A percentile compares a stretch with the other conserved stretches of the same genome.
Evolutionary conservation across 2,113 vertebrate genomes (phyloP).

Genomic region (Odontesthes bonariensis): DNA sequence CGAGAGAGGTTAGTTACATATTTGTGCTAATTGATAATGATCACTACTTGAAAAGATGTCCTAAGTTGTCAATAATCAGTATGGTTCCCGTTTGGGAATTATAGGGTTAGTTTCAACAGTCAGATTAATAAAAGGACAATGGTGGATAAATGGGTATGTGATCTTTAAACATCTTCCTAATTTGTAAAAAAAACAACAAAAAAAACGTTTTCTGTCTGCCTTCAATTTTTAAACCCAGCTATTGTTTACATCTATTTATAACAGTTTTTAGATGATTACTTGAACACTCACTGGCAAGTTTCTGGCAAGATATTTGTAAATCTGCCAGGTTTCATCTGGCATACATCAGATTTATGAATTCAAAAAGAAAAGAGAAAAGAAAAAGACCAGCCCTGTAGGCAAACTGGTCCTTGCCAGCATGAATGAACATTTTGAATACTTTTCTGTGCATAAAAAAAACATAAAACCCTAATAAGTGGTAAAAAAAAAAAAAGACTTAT

Average conservation of each 20-base stretch:
- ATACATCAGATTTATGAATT: constrained; percentile 3
- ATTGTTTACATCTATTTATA: background rate
- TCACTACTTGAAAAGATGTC: background rate
- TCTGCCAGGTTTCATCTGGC: background rate
- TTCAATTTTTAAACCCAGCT: background rate
- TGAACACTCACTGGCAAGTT: background rate
- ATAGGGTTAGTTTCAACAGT: background rate
- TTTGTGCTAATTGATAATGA: constrained; percentile 7
- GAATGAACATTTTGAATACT: constrained; percentile 28
- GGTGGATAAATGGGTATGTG: background rate
- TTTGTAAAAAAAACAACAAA: too few species aligned
- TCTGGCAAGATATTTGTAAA: constrained; percentile 18
- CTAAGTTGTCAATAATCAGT: constrained; percentile 5
- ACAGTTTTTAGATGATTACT: constrained; percentile 1
- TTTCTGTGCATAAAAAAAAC: constrained; percentile 19
- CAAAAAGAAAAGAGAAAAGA: background rate
- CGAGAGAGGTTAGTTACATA: background rate
- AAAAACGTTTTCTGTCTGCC: background rate
- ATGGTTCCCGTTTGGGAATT: background rate
- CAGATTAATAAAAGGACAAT: background rate
- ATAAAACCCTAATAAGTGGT: constrained; percentile 22
- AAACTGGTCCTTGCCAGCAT: constrained; percentile 11
- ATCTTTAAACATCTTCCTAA: too few species aligned
- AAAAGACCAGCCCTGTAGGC: background rate
- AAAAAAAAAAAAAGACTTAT: constrained; percentile 14